Conservation (phyloP, 92 coral and sea anemone species). For the Phenganax marumi region DNA sequence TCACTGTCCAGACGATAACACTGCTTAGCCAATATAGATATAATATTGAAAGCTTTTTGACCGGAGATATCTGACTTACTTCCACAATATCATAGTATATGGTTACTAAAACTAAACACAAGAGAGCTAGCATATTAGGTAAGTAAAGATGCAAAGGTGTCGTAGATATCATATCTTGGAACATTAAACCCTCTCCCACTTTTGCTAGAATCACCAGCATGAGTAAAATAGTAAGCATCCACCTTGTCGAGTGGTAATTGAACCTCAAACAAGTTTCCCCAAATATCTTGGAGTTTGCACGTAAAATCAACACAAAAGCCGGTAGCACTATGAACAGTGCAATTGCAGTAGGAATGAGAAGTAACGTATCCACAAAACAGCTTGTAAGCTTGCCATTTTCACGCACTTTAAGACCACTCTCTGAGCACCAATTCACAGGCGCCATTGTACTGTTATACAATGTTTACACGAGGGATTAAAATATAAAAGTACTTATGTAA, state of each 20-base stretch:
- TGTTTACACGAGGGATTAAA: neutral
- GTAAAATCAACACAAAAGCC: slow-evolving; percentile 20
- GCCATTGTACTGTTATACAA: neutral
- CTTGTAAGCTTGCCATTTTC: slow-evolving; percentile 35
- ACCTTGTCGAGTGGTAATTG: slow-evolving; percentile 23
- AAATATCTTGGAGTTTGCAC: slow-evolving; percentile 10
- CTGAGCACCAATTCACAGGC: slow-evolving; percentile 22
- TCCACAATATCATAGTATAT: slow-evolving; percentile 37
- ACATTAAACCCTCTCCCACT: slow-evolving; percentile 41
- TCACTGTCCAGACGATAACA: slow-evolving; percentile 24
- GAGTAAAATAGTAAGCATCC: slow-evolving; percentile 24
- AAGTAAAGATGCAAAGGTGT: slow-evolving; percentile 26
- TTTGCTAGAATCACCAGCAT: slow-evolving; percentile 12
- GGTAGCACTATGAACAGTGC: slow-evolving; percentile 15
- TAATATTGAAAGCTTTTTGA: neutral
- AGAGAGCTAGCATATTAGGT: slow-evolving; percentile 25
- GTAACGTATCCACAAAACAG: slow-evolving; percentile 38
- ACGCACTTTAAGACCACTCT: slow-evolving; percentile 4
- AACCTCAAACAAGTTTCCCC: slow-evolving; percentile 29
- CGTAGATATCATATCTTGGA: slow-evolving; percentile 21
- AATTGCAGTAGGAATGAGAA: slow-evolving; percentile 28
- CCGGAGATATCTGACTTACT: slow-evolving; percentile 11
- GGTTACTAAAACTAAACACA: slow-evolving; percentile 12
- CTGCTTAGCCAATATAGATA: slow-evolving; percentile 33
- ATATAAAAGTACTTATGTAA: too few relatives aligned